Base-by-base conservation (phyloP, 2,888 invertebrate genomes). In the Ochlodes sylvanus region DNA sequence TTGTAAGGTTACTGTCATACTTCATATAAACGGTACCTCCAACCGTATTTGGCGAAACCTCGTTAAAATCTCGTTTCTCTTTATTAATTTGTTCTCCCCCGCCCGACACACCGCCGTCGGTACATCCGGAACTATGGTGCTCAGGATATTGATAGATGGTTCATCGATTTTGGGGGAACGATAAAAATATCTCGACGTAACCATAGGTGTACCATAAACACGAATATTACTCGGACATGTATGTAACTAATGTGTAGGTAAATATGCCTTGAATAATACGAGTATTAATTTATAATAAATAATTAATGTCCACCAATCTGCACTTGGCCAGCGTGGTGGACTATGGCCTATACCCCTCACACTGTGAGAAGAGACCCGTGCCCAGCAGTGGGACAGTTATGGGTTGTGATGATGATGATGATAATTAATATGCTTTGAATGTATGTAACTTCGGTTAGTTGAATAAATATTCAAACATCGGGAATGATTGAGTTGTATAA, bases 21-120 rank as follows among this genome's bases (percentile, higher is more conserved):
- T 84, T 89, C 88, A 89, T 89, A 88, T 86, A 88, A 88, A 85
- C 38, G 0, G 12, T 12, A 38, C 10, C 86, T 87, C 87, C 83
- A 78, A 85, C 80, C 87, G 88, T 88, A 89, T 88, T 73, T 72
- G 72, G 75, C 74, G 73, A 71, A 68, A 72, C 72, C 71, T 77
- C 77, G 76, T 78, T 77, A 79, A 79, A 77, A 76, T 75, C 75
- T 70, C 72, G 74, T 77, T 75, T 74, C 77, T 76, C 75, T 73
- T 73, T 78, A 79, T 77, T 79, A 76, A 76, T 76, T 72, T 73
- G 71, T 71, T 69, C 73, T 72, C 74, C 74, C 52, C 76, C 68
- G 70, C 71, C 50, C 63, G 69, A 66, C 72, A 62, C 69, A 3
- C 27, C 55, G 14, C n/a, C 19, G 12, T 21, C 60, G 58, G 21